Evolutionary conservation across 2,888 invertebrate genomes (phyloP).

Genomic region (Euphydryas editha): DNA sequence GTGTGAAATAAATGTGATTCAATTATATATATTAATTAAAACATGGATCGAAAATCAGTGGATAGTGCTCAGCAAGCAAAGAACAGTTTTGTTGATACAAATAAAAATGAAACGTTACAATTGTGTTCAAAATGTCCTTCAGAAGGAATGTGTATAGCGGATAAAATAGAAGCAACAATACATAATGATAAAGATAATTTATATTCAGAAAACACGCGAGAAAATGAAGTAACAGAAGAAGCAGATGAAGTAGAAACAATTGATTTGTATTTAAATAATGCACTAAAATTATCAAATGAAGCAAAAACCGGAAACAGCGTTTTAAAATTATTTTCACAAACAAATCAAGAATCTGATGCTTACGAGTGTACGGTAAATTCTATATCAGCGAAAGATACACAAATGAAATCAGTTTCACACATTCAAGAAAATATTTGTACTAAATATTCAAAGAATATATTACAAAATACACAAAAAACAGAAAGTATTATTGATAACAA

Average conservation of each 20-base stretch:
- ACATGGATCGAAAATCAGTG: neutral
- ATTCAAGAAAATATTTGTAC: too few species aligned
- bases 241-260: too few species aligned
- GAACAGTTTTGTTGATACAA: neutral
- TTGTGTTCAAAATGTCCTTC: too few species aligned
- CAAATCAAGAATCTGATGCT: neutral
- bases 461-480: too few species aligned
- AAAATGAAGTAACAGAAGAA: neutral
- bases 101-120: neutral
- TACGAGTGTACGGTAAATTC: too few species aligned
- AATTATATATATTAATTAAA: neutral
- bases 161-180: neutral
- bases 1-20: neutral
- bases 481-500: too few species aligned
- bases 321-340: neutral
- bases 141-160: neutral
- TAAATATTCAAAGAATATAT: too few species aligned
- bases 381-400: too few species aligned
- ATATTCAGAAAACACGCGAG: neutral
- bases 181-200: neutral
- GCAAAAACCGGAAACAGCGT: neutral
- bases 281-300: too few species aligned
- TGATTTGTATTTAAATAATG: too few species aligned
- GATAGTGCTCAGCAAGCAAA: neutral
- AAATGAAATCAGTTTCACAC: too few species aligned